Conservation (phyloP, 2,113 vertebrate species). For the Larimichthys crocea region DNA sequence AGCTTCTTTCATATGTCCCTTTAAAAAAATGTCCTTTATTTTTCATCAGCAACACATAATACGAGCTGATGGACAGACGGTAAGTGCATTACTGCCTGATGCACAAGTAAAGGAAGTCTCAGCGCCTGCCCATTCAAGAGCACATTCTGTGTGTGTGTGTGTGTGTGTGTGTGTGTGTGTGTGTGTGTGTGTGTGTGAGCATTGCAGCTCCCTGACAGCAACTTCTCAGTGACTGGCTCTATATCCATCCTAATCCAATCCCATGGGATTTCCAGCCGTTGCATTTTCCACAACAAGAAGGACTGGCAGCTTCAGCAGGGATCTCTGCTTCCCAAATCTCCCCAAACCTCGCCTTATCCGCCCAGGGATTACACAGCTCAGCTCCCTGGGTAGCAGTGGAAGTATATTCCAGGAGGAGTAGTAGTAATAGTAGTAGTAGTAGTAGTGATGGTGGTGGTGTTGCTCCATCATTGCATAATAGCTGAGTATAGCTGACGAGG, state of each 20-base stretch:
- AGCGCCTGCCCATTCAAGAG: constrained; percentile 56
- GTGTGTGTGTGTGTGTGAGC: constrained; percentile 44
- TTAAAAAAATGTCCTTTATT: constrained; percentile 22
- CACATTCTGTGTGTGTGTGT: constrained; percentile 39
- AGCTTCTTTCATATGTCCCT: neutral
- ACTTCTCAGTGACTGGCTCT: constrained; percentile 77
- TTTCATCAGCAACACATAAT: constrained; percentile 43
- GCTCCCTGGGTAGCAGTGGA: constrained; percentile 65
- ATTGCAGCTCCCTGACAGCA: constrained; percentile 68
- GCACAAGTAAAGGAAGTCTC: constrained; percentile 56
- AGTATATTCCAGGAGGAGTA: constrained; percentile 37
- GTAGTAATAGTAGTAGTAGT: constrained; percentile 6
- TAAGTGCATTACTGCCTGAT: constrained; percentile 44
- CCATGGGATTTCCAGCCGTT: constrained; percentile 76
- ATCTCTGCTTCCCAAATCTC: constrained; percentile 78
- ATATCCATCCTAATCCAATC: constrained; percentile 82
- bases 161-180: constrained; percentile 35
- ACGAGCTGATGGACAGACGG: constrained; percentile 53
- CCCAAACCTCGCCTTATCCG: constrained; percentile 72
- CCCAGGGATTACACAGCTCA: constrained; percentile 77
- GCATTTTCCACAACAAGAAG: constrained; percentile 72
- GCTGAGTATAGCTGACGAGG: constrained; percentile 59
- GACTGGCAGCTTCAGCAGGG: constrained; percentile 77
- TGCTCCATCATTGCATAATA: constrained; percentile 69
- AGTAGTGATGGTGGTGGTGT: constrained; percentile 37